A percentile compares a stretch with the other conserved stretches of the same genome.
Evolutionary conservation across 2,797 vertebrate species (phyloP).

Genomic region (Leptodactylus fallax): DNA sequence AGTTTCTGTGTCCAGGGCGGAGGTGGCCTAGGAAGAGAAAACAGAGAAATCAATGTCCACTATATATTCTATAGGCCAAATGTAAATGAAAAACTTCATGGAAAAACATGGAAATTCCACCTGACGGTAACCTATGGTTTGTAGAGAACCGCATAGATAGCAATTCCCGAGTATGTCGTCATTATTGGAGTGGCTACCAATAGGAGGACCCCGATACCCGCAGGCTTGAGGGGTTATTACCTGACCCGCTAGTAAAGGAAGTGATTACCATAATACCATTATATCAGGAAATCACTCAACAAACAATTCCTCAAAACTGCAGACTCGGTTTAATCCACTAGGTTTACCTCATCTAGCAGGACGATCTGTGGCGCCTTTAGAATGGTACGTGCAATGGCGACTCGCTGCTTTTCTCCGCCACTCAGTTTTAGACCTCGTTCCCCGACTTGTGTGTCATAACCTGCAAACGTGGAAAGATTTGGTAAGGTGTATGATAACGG

Average conservation of each 20-base stretch:
- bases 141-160: neutral
- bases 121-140: too few species aligned
- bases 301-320: neutral
- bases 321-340: neutral
- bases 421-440: conserved; percentile 96
- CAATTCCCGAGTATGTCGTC: neutral
- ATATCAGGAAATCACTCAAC: neutral
- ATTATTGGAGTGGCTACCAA: neutral
- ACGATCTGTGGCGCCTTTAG: conserved; percentile 92
- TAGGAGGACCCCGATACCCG: too few species aligned
- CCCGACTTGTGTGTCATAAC: conserved; percentile 91
- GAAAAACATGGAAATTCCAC: too few species aligned
- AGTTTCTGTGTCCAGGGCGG: conserved; percentile 91
- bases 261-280: neutral
- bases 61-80: too few species aligned
- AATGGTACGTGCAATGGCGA: conserved; percentile 94
- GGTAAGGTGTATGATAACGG: neutral
- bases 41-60: neutral
- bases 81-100: too few species aligned
- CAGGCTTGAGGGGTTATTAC: too few species aligned
- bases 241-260: neutral
- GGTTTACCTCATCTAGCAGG: conserved; percentile 90
- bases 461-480: conserved; percentile 70
- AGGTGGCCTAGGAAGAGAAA: conserved; percentile 83
- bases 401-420: conserved; percentile 95